phyloP scores from a whole-genome alignment of 2,888 invertebrate genomes.

The Cheilosia impressa region DNA sequence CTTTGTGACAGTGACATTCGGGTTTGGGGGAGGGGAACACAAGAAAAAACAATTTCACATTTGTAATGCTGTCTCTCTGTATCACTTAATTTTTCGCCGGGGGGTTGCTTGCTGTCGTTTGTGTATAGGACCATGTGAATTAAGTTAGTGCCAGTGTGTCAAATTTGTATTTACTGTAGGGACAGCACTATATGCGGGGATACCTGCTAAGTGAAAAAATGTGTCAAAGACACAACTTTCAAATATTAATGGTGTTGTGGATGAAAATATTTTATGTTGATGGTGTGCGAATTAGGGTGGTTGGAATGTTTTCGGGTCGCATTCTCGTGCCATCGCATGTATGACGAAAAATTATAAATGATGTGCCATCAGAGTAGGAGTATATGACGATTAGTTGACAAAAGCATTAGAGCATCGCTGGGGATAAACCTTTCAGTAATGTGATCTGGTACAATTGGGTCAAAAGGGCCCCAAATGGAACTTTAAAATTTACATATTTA shows the following conservation, averaged over 20 bases:
- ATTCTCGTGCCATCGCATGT: background rate
- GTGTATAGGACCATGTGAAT: background rate
- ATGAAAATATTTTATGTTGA: background rate
- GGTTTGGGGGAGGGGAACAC: slow-evolving; percentile 22
- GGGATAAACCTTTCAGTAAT: too few species aligned
- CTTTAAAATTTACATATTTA: too few species aligned
- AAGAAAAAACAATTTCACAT: slow-evolving; percentile 48
- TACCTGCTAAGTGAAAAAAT: slow-evolving; percentile 64
- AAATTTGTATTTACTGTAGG: slow-evolving; percentile 13
- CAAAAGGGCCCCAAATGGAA: too few species aligned
- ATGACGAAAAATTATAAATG: background rate
- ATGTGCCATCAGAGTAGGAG: background rate
- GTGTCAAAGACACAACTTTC: slow-evolving; percentile 56
- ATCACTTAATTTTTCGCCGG: slow-evolving; percentile 44
- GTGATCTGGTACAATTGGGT: too few species aligned
- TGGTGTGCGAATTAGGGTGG: slow-evolving; percentile 32
- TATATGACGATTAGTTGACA: background rate
- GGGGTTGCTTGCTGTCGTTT: background rate
- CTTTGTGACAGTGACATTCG: slow-evolving; percentile 58
- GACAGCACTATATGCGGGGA: background rate
- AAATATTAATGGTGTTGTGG: slow-evolving; percentile 28
- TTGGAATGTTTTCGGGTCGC: background rate
- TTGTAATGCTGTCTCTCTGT: slow-evolving; percentile 21
- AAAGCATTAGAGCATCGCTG: too few species aligned
- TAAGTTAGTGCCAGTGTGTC: slow-evolving; percentile 23